These are phyloP conservation scores for Plebejus anna DNA, from an alignment of 2,888 invertebrate species.

Conservation along the genomic window DNA sequence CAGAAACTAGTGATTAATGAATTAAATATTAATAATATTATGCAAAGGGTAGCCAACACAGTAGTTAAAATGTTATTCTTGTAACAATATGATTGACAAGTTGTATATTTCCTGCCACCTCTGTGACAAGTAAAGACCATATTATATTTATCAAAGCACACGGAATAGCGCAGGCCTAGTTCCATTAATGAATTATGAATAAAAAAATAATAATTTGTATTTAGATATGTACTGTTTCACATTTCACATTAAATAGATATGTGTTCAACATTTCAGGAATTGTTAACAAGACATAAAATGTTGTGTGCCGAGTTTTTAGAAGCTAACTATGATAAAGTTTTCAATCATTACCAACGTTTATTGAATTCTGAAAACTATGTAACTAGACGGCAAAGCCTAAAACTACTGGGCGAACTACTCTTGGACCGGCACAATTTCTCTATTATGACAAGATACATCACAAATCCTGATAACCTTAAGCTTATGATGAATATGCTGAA, in stretches of 20 bases:
- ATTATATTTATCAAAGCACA: too few species aligned
- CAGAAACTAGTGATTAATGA: too few species aligned
- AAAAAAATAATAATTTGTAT: too few species aligned
- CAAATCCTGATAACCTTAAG: conserved; percentile 99
- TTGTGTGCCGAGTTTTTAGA: conserved; percentile 99
- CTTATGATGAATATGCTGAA: conserved; percentile 99
- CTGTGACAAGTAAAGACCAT: too few species aligned
- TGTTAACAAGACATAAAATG: conserved; percentile 96
- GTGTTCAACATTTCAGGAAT: conserved; percentile 82
- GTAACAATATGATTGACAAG: too few species aligned
- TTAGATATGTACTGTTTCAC: too few species aligned
- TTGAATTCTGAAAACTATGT: conserved; percentile 99
- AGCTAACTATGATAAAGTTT: conserved; percentile 99
- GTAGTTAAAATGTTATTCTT: too few species aligned
- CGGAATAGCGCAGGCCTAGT: too few species aligned
- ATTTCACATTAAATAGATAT: conserved; percentile 15
- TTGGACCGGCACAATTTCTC: conserved; percentile 99
- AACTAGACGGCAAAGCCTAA: conserved; percentile 98
- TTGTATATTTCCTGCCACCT: too few species aligned
- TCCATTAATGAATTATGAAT: neutral
- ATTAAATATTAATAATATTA: too few species aligned
- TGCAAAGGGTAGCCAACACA: too few species aligned
- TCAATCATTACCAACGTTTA: conserved; percentile 97
- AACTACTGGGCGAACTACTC: conserved; percentile 97
- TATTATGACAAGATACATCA: conserved; percentile 98